Conservation (phyloP, 2,888 invertebrate species). For the Masnerella sp. region DNA sequence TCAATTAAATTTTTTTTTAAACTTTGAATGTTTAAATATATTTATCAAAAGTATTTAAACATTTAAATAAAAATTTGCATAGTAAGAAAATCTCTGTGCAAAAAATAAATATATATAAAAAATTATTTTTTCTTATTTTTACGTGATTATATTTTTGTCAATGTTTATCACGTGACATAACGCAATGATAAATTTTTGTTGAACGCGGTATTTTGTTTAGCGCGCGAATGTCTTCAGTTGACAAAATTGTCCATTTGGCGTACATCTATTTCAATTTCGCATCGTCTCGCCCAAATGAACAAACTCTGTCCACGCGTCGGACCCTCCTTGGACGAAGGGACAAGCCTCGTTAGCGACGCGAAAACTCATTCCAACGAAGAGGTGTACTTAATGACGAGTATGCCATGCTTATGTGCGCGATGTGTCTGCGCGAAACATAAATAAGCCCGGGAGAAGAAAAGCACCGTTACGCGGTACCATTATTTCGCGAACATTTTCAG, state of each 20-base stretch:
- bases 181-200: conserved; percentile 27
- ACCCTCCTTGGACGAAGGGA: conserved; percentile 71
- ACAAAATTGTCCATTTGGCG: conserved; percentile 55
- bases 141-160: too few species aligned
- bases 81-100: too few species aligned
- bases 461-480: conserved; percentile 47
- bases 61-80: too few species aligned
- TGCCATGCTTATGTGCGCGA: conserved; percentile 61
- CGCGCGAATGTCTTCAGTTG: too few species aligned
- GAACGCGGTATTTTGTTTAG: conserved; percentile 23
- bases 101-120: too few species aligned
- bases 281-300: conserved; percentile 59
- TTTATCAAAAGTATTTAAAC: too few species aligned
- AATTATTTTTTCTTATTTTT: too few species aligned
- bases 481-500: conserved; percentile 49
- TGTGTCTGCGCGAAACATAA: conserved; percentile 56
- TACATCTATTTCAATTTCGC: conserved; percentile 58
- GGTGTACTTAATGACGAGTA: conserved; percentile 72
- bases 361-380: conserved; percentile 71
- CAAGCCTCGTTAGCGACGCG: conserved; percentile 69
- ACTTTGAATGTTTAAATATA: too few species aligned
- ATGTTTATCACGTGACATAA: background rate
- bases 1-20: too few species aligned
- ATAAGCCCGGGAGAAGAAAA: conserved; percentile 57
- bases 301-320: conserved; percentile 60